A percentile compares a stretch with the other conserved stretches of the same genome.
phyloP scores from a whole-genome alignment of 2,113 vertebrate species.

The Calyptommatus sinebrachiatus region DNA sequence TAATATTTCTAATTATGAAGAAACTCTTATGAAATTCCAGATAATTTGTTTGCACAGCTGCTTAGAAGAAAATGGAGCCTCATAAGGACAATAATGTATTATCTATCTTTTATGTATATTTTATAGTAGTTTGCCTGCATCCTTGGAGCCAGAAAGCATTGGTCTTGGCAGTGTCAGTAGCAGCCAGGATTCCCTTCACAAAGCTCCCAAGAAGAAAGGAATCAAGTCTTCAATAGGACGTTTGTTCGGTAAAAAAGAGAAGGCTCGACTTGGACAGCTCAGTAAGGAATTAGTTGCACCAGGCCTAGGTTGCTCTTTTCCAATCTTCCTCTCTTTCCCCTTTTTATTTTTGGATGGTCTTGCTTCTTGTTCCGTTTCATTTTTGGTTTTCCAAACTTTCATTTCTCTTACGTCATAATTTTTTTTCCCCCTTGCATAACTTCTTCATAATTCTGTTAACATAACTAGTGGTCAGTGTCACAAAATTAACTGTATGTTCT shows the following conservation, averaged over 20 bases:
- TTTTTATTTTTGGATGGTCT: neutral
- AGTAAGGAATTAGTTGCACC: slow-evolving; percentile 83
- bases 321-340: neutral
- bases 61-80: slow-evolving; percentile 26
- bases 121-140: slow-evolving; percentile 81
- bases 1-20: slow-evolving; percentile 20
- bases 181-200: slow-evolving; percentile 97
- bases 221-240: slow-evolving; percentile 98
- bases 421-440: neutral
- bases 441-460: slow-evolving; percentile 2
- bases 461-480: slow-evolving; percentile 22
- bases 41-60: slow-evolving; percentile 33
- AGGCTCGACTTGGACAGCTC: slow-evolving; percentile 88
- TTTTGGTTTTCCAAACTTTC: slow-evolving; percentile 5
- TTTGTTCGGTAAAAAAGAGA: slow-evolving; percentile 98
- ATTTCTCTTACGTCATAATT: slow-evolving; percentile 18
- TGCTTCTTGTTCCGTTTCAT: slow-evolving; percentile 5
- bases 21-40: slow-evolving; percentile 4
- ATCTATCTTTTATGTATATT: slow-evolving; percentile 47
- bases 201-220: slow-evolving; percentile 98
- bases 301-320: slow-evolving; percentile 52
- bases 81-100: slow-evolving; percentile 24
- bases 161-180: slow-evolving; percentile 89
- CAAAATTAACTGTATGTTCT: neutral
- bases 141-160: slow-evolving; percentile 88